phyloP scores from a whole-genome alignment of 1,140 invertebrate genomes.

The Papilio dardanus region DNA sequence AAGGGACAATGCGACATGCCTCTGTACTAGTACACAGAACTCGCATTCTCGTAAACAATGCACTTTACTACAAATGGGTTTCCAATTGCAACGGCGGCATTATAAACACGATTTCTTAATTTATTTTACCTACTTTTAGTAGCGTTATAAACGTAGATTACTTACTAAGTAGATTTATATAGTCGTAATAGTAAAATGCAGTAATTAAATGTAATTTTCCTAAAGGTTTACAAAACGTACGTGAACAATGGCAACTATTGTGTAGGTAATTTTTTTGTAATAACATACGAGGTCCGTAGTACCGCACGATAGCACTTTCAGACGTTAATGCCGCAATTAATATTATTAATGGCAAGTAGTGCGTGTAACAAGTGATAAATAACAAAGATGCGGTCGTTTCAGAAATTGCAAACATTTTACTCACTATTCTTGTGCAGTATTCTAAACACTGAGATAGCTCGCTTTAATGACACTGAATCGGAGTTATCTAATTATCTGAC shows the following conservation, averaged over 20 bases:
- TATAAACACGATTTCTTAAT: neutral
- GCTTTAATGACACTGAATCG: too few relatives aligned
- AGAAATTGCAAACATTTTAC: neutral
- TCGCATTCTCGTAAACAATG: neutral
- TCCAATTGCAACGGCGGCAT: neutral
- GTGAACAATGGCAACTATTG: neutral
- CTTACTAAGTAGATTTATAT: neutral
- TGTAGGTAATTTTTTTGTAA: constrained; percentile 4
- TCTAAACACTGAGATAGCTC: neutral
- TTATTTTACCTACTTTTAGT: neutral
- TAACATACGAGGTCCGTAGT: neutral
- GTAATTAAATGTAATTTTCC: neutral
- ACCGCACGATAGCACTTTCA: neutral
- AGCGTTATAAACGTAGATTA: neutral
- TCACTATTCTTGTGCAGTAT: neutral
- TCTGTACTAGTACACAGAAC: neutral
- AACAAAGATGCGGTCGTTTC: neutral
- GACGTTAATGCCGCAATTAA: constrained; percentile 5
- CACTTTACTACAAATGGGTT: neutral
- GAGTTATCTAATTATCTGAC: too few relatives aligned
- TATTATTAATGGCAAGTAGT: constrained; percentile 9
- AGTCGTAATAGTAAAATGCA: neutral
- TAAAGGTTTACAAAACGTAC: neutral
- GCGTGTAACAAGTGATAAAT: constrained; percentile 9
- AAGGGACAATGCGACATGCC: constrained; percentile 3